A percentile compares a stretch with the other conserved stretches of the same genome.
phyloP scores from a whole-genome alignment of 2,113 vertebrate species.

The Pogona vitticeps region DNA sequence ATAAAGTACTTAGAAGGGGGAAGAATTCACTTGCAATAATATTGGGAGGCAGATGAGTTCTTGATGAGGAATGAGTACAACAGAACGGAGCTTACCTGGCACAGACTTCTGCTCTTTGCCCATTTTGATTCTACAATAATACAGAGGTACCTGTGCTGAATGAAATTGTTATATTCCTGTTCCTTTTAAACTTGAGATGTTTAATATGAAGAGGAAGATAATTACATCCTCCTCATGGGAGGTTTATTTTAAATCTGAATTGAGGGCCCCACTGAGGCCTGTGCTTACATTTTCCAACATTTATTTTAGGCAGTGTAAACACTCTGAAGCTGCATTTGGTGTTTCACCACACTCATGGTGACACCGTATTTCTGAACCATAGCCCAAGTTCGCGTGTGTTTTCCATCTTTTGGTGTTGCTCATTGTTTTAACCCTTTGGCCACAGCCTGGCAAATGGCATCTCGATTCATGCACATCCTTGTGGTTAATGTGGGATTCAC shows the following conservation, averaged over 20 bases:
- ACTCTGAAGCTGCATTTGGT: slow-evolving; percentile 64
- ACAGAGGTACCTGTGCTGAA: slow-evolving; percentile 66
- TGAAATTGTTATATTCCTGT: slow-evolving; percentile 61
- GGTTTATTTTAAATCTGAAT: slow-evolving; percentile 74
- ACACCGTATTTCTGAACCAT: slow-evolving; percentile 57
- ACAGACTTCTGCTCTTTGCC: slow-evolving; percentile 8
- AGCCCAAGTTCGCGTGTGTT: slow-evolving; percentile 45
- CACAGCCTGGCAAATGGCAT: not conserved
- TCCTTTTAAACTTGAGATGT: slow-evolving; percentile 71
- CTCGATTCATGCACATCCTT: not conserved
- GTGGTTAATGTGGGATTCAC: slow-evolving; percentile 11
- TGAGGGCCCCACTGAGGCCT: slow-evolving; percentile 64
- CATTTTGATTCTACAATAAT: slow-evolving; percentile 58
- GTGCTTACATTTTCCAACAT: slow-evolving; percentile 78
- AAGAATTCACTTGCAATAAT: not conserved
- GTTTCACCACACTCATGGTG: slow-evolving; percentile 62
- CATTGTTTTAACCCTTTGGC: slow-evolving; percentile 54
- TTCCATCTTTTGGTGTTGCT: slow-evolving; percentile 43
- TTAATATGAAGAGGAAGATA: slow-evolving; percentile 76
- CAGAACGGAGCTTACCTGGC: not conserved
- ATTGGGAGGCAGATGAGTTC: not conserved
- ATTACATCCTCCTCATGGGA: slow-evolving; percentile 73
- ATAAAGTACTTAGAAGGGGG: not conserved
- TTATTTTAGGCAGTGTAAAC: slow-evolving; percentile 76
- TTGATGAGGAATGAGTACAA: not conserved